Evolutionary conservation across 1,140 invertebrate genomes (phyloP), one percentile per base, ranked within the genome.

Genomic region (Diorhabda elongata): DNA sequence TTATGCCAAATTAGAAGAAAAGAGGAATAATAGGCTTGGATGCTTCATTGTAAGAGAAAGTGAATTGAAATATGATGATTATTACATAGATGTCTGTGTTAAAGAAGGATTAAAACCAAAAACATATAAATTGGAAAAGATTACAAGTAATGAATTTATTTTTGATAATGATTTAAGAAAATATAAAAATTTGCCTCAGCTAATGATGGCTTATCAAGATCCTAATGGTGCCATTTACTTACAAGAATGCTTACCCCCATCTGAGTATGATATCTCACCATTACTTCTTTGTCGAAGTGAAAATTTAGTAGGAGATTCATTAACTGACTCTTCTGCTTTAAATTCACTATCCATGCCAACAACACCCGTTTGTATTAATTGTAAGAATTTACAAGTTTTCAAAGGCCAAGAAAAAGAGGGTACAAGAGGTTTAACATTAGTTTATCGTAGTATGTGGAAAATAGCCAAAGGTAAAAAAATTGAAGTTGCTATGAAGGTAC

Each of bases 11-110:
- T 82, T 96, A 47, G 87, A 91, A 79, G 88, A 92, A 69, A 93
- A 93, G 78, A 83, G 90, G 45, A 83, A 85, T 2, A 90, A 91
- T 75, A 87, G 88, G 80, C 82, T 87, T 63, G 93, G 93, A 7
- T 90, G 88, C 77, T 96, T 88, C 80, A 89, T 96, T 72, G 78
- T 96, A 8, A 84, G 94, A 47, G 90, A 95, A 80, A 92, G 92
- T 78, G 90, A 92, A 80, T 86, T 85, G 5, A 85, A 87, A 61
- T 95, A 94, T 76, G 87, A 91, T 79, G 84, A 86, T 45, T 95
- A 88, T 82, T 92, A 89, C 76, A 85, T 96, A 58, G 93, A 96
- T 80, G 89, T 91, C 44, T 92, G 91, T 77, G 86, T 86, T 4
- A 88, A 88, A 81, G 87, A 88, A 68, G 87, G 87, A 69, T 83